Evolutionary conservation across 2,797 vertebrate species (phyloP).

Genomic region (Emys orbicularis): DNA sequence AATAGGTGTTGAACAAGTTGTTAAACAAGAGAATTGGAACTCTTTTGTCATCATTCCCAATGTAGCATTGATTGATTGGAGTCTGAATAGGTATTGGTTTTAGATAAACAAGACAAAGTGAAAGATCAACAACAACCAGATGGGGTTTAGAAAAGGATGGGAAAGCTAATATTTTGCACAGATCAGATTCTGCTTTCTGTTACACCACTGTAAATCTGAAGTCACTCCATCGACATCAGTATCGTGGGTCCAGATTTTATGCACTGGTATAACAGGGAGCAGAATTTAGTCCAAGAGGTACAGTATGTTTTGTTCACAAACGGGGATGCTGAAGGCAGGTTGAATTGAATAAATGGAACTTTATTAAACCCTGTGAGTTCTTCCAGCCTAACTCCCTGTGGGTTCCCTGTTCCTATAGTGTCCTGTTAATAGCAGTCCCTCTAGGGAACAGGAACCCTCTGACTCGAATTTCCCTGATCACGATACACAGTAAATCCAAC

Average conservation of each 20-base stretch:
- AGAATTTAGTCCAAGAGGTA: background rate
- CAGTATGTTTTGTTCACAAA: background rate
- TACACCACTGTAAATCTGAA: background rate
- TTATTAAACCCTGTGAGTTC: background rate
- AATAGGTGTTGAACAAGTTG: constrained; percentile 78
- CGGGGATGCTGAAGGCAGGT: background rate
- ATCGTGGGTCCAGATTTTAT: background rate
- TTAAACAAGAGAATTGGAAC: constrained; percentile 79
- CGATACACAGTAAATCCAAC: background rate
- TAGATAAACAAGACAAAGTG: constrained; percentile 94
- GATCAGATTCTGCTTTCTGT: constrained; percentile 11
- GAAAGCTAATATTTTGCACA: constrained; percentile 19
- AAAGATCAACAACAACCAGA: constrained; percentile 88
- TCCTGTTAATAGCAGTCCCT: background rate
- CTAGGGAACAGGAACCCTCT: background rate
- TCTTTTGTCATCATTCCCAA: constrained; percentile 76
- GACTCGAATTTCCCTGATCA: background rate
- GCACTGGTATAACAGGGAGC: background rate
- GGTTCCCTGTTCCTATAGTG: background rate
- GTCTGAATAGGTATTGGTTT: constrained; percentile 91
- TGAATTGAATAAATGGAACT: background rate
- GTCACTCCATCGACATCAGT: rapidly evolving
- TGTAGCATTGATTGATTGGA: constrained; percentile 91
- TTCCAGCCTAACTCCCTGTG: background rate
- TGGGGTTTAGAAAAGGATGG: constrained; percentile 68